Percentiles rank a stretch among this genome's conserved stretches.
Evolutionary conservation across 1,140 invertebrate genomes (phyloP).

Genomic region (Lineus longissimus): DNA sequence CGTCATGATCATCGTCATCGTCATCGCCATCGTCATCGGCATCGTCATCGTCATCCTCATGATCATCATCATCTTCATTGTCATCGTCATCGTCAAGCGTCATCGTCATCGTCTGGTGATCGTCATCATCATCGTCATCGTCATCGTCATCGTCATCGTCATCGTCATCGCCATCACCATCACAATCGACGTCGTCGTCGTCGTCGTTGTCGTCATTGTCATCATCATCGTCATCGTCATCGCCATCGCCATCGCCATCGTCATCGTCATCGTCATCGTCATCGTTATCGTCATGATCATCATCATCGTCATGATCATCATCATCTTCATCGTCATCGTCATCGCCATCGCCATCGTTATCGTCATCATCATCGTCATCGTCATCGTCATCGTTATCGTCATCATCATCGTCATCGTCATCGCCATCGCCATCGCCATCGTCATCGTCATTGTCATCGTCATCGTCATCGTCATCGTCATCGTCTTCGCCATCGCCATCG

Average conservation of each 20-base stretch:
- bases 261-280: no score
- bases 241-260: neutral
- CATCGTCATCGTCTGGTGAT: neutral
- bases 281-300: no score
- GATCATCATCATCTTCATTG: neutral
- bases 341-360: constrained; percentile 20
- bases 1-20: no score
- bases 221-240: constrained; percentile 6
- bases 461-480: constrained; percentile 16
- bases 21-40: no score
- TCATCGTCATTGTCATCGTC: constrained; percentile 13
- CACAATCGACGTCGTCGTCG: no score
- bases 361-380: constrained; percentile 27
- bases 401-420: neutral
- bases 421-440: neutral
- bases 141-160: neutral
- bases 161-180: no score
- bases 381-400: constrained; percentile 20
- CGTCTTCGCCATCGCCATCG: no score
- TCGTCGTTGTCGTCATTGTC: constrained; percentile 4
- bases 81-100: no score
- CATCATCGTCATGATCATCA: no score
- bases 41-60: neutral
- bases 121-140: neutral
- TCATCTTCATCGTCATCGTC: constrained; percentile 17